Conservation (phyloP, 2,797 vertebrate species). For the Chrysocyon brachyurus region DNA sequence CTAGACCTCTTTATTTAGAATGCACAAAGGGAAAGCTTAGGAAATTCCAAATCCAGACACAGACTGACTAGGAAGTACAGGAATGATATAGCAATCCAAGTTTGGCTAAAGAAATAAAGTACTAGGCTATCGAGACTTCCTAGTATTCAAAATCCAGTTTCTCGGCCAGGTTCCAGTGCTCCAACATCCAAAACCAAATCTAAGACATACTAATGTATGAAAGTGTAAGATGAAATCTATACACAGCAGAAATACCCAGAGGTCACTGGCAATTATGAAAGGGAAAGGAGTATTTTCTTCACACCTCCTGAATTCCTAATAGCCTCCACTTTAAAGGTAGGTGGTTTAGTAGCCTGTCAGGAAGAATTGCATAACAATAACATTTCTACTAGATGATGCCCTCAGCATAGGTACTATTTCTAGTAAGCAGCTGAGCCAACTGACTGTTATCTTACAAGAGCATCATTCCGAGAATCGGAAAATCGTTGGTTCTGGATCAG, state of each 20-base stretch:
- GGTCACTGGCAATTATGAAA: conserved; percentile 15
- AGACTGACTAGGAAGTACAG: background rate
- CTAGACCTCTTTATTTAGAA: background rate
- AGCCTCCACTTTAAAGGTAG: background rate
- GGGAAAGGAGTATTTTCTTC: conserved; percentile 27
- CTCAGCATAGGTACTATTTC: background rate
- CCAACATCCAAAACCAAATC: conserved; percentile 38
- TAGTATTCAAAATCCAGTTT: conserved; percentile 31
- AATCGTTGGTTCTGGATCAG: conserved; percentile 11
- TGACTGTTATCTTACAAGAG: conserved; percentile 29
- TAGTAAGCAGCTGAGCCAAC: conserved; percentile 5
- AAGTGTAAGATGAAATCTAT: conserved; percentile 22
- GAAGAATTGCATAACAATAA: conserved; percentile 27
- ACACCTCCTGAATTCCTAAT: background rate
- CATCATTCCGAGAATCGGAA: conserved; percentile 36
- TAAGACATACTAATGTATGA: background rate
- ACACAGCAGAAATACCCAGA: conserved; percentile 45
- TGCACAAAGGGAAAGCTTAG: background rate
- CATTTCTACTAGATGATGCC: background rate
- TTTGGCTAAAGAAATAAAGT: background rate
- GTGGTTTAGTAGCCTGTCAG: background rate
- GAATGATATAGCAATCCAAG: background rate
- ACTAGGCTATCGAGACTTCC: background rate
- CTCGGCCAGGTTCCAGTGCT: background rate
- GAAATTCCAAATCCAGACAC: conserved; percentile 11